These are phyloP conservation scores for Ashinkailepas kermadecensis DNA, from an alignment of 2,888 invertebrate species.

Conservation along the genomic window DNA sequence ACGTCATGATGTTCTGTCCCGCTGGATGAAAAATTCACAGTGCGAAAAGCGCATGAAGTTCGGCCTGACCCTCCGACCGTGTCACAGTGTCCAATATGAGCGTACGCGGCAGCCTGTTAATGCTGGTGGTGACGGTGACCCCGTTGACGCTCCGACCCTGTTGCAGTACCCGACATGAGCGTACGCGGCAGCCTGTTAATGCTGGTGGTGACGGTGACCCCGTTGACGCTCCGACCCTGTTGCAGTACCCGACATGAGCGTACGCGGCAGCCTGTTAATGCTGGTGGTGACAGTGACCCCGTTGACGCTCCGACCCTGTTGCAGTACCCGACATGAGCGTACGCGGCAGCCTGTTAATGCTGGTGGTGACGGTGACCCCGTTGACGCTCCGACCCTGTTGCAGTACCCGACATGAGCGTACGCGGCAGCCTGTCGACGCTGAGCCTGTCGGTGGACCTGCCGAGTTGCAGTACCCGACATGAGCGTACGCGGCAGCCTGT, in stretches of 20 bases:
- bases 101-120: constrained; percentile 74
- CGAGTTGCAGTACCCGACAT: constrained; percentile 61
- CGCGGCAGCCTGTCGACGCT: constrained; percentile 74
- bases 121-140: constrained; percentile 72
- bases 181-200: constrained; percentile 75
- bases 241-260: constrained; percentile 69
- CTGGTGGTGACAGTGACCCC: no score
- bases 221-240: constrained; percentile 27
- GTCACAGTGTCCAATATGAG: constrained; percentile 67
- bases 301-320: constrained; percentile 28
- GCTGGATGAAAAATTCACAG: no score
- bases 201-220: no score
- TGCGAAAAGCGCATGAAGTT: no score
- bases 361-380: no score
- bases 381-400: constrained; percentile 28
- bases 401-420: constrained; percentile 73
- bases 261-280: constrained; percentile 73
- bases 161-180: constrained; percentile 67
- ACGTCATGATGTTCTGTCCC: no score
- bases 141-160: constrained; percentile 42
- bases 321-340: constrained; percentile 73
- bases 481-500: constrained; percentile 72
- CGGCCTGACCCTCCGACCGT: constrained; percentile 22
- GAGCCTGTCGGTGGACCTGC: constrained; percentile 48
- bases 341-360: constrained; percentile 69